Percentiles rank a stretch among this genome's conserved stretches.
These are phyloP conservation scores for Zonitis immaculata DNA, from an alignment of 2,888 invertebrate genomes.

Conservation along the genomic window DNA sequence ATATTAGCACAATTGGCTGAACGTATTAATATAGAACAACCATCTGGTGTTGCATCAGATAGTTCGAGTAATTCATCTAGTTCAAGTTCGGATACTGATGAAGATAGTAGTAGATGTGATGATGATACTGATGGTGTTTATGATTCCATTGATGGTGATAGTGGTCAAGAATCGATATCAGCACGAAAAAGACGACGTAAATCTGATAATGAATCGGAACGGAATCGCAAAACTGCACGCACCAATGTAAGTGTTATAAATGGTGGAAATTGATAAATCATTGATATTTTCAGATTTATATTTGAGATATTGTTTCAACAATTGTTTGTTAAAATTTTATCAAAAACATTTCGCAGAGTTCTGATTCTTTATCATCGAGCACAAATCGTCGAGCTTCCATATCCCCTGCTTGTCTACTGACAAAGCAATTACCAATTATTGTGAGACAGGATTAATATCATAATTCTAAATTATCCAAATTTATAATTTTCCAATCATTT, in stretches of 20 bases:
- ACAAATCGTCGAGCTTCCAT: slow-evolving; percentile 32
- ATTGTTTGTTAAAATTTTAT: background rate
- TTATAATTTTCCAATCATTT: slow-evolving; percentile 2
- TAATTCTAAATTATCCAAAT: slow-evolving; percentile 1
- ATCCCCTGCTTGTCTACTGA: slow-evolving; percentile 18
- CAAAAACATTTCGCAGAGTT: slow-evolving; percentile 6
- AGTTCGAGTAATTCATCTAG: slow-evolving; percentile 82
- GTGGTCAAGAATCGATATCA: slow-evolving; percentile 84
- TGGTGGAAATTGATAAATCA: background rate
- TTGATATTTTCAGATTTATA: too few relatives aligned
- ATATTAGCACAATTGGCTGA: slow-evolving; percentile 76
- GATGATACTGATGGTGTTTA: slow-evolving; percentile 60
- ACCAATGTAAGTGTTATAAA: slow-evolving; percentile 31
- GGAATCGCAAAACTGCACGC: slow-evolving; percentile 36
- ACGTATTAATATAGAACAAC: slow-evolving; percentile 75
- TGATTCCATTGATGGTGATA: slow-evolving; percentile 59
- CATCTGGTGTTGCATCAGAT: slow-evolving; percentile 91
- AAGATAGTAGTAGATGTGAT: slow-evolving; percentile 50
- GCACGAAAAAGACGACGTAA: slow-evolving; percentile 77
- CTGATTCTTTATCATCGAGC: slow-evolving; percentile 25
- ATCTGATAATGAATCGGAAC: slow-evolving; percentile 45
- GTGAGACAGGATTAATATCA: slow-evolving; percentile 17
- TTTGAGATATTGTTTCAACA: too few relatives aligned
- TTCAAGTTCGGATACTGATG: slow-evolving; percentile 47
- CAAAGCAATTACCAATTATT: slow-evolving; percentile 9